Evolutionary conservation across 2,113 vertebrate species (phyloP), one percentile per base, ranked within the genome.

Genomic region (Chaenogobius annularis): DNA sequence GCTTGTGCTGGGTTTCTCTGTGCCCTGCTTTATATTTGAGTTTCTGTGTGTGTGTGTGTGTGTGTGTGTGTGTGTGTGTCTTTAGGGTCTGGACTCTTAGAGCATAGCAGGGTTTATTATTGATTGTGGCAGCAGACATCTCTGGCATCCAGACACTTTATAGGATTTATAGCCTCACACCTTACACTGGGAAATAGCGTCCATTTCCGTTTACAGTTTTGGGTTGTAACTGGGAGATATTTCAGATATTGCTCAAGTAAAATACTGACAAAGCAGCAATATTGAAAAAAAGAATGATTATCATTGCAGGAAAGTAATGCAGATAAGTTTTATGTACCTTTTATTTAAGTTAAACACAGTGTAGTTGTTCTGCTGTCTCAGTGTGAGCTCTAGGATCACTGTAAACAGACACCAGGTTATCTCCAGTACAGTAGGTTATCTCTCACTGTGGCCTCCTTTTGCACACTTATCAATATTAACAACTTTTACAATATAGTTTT

Each of bases 71-170:
- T 48, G 65, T 55, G 54, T 74, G 50, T 66, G 74, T 70, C 61
- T 83, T 68, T 46, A 81, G 76, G 85, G 83, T 67, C 83, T 72
- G 73, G 80, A 76, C 66, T 52, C 62, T 74, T 35, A 58, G 72
- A 77, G 79, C 83, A 31, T 74, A 83, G 68, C 54, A 63, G 84
- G 14, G 44, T 47, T 75, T 69, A 68, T 80, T 87, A 87, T 84
- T 85, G 82, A 87, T 81, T 72, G 47, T 70, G 70, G 70, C 70
- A 79, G 75, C 72, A 81, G 75, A 74, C 66, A 73, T 73, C 75
- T 76, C 75, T 68, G 68, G 85, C 69, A 83, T 63, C 69, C 0
- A 17, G 73, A 13, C 37, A 1, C 74, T 80, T 85, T 81, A 81
- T 79, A 82, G 10, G 58, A 80, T 80, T 80, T 79, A 86, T 79